These are phyloP conservation scores for Platyura marginata DNA, from an alignment of 1,140 invertebrate species.

Conservation along the genomic window DNA sequence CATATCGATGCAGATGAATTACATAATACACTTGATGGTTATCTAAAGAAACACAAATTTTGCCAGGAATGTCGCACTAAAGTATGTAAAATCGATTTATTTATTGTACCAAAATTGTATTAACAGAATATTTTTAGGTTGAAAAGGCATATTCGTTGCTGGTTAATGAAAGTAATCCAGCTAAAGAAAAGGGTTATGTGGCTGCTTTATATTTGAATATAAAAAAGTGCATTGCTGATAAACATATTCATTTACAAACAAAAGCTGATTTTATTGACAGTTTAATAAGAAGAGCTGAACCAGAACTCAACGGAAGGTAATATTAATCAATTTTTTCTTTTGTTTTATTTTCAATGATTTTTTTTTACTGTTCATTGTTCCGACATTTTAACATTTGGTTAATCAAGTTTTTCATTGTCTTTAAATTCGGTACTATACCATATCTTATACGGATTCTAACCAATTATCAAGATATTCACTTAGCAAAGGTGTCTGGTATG, in stretches of 20 bases:
- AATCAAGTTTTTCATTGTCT: no score
- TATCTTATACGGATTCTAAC: no score
- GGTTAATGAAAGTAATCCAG: conserved; percentile 62
- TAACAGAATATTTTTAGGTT: conserved; percentile 21
- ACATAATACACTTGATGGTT: conserved; percentile 68
- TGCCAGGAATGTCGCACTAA: conserved; percentile 83
- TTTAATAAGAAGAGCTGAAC: conserved; percentile 73
- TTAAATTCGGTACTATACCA: no score
- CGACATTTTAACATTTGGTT: no score
- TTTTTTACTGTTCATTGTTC: no score
- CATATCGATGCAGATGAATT: conserved; percentile 67
- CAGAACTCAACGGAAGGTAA: conserved; percentile 65
- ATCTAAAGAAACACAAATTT: conserved; percentile 81
- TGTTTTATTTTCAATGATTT: no score
- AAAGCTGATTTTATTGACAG: conserved; percentile 74
- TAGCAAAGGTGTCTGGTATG: no score
- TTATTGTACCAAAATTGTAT: neutral
- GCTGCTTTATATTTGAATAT: conserved; percentile 70
- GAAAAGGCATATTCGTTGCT: conserved; percentile 69
- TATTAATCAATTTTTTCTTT: conserved; percentile 4
- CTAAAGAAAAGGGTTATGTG: conserved; percentile 77
- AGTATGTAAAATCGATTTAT: conserved; percentile 27
- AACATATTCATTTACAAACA: conserved; percentile 70
- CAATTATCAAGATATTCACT: no score
- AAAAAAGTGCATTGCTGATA: conserved; percentile 62